phyloP scores from a whole-genome alignment of 1,140 invertebrate species.

The Lordiphosa mommai region DNA sequence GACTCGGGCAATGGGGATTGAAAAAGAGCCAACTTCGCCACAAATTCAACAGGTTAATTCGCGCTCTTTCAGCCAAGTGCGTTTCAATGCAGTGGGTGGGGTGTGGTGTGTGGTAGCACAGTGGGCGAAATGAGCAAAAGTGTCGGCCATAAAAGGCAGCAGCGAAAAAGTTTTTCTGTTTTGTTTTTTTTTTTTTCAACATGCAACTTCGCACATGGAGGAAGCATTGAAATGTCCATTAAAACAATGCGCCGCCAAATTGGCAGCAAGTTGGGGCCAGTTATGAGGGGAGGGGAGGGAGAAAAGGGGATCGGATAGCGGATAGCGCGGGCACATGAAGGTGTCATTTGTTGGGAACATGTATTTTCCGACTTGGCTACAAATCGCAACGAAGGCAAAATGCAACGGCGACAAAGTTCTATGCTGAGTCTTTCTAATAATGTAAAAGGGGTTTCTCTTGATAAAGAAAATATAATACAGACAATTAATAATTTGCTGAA shows the following conservation, averaged over 20 bases:
- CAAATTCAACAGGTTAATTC: slow-evolving; percentile 66
- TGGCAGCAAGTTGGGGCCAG: slow-evolving; percentile 48
- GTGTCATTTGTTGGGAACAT: slow-evolving; percentile 74
- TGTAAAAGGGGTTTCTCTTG: too few relatives aligned
- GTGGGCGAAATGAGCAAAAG: slow-evolving; percentile 56
- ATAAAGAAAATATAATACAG: too few relatives aligned
- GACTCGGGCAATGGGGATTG: slow-evolving; percentile 7
- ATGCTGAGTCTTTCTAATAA: too few relatives aligned
- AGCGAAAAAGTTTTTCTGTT: slow-evolving; percentile 41
- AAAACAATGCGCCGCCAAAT: slow-evolving; percentile 63
- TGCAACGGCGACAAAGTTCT: slow-evolving; percentile 18
- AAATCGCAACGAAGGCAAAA: slow-evolving; percentile 51
- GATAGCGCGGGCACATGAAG: slow-evolving; percentile 45
- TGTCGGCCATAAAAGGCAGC: slow-evolving; percentile 64
- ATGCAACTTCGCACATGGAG: slow-evolving; percentile 59
- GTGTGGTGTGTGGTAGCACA: slow-evolving; percentile 1
- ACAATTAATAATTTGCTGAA: too few relatives aligned
- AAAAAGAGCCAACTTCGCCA: not conserved
- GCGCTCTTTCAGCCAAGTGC: slow-evolving; percentile 39
- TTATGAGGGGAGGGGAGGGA: slow-evolving; percentile 41
- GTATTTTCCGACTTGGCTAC: slow-evolving; percentile 67
- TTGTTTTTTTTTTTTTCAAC: slow-evolving; percentile 25
- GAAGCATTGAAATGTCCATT: slow-evolving; percentile 66
- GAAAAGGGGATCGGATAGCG: not conserved
- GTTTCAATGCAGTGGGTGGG: slow-evolving; percentile 1